These are phyloP conservation scores for Drosophila fulvimacula DNA, from an alignment of 2,888 invertebrate species.

Conservation along the genomic window DNA sequence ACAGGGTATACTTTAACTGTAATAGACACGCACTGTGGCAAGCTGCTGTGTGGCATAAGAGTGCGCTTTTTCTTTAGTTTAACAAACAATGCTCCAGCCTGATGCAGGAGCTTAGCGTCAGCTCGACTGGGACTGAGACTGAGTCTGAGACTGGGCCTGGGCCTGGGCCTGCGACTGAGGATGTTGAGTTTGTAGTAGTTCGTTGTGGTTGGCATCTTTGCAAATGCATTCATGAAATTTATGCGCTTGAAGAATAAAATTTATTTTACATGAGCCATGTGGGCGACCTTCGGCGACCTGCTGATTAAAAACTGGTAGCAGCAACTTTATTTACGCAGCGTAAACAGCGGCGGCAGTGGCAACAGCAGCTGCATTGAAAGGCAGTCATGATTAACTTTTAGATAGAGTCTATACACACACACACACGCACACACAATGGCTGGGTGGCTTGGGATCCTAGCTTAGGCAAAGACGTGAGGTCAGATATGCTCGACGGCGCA, in stretches of 20 bases:
- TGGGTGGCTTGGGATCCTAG: neutral
- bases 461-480: conserved; percentile 31
- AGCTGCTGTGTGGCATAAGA: neutral
- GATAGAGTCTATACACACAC: conserved; percentile 43
- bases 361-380: conserved; percentile 51
- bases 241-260: conserved; percentile 62
- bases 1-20: neutral
- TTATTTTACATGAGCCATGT: conserved; percentile 68
- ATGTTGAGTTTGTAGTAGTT: neutral
- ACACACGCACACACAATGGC: conserved; percentile 10
- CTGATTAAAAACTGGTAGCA: conserved; percentile 66
- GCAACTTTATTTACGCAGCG: conserved; percentile 58
- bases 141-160: neutral
- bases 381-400: conserved; percentile 69
- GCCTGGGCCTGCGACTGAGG: too few relatives aligned
- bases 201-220: conserved; percentile 10
- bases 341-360: conserved; percentile 45
- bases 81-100: conserved; percentile 15
- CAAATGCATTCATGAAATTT: conserved; percentile 72
- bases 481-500: conserved; percentile 18
- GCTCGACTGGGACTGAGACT: neutral
- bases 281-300: conserved; percentile 49
- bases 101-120: conserved; percentile 21
- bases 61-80: conserved; percentile 15
- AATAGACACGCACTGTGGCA: too few relatives aligned